phyloP scores from a whole-genome alignment of 2,888 invertebrate genomes.

The Dexiosoma caninum region DNA sequence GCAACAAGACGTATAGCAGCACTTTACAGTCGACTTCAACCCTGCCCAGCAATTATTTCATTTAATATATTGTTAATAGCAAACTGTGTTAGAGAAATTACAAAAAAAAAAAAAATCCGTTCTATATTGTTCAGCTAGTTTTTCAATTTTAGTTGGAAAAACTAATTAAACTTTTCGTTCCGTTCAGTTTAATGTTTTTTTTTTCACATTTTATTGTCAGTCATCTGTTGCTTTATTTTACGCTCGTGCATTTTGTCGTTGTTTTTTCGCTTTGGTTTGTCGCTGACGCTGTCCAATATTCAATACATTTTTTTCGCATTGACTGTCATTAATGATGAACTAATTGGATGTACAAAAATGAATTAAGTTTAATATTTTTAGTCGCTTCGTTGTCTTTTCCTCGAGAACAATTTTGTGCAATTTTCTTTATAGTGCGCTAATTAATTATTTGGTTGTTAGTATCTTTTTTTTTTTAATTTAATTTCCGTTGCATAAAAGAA shows the following conservation, averaged over 20 bases:
- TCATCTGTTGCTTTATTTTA: conserved; percentile 51
- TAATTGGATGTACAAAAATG: conserved; percentile 1
- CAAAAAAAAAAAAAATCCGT: background rate
- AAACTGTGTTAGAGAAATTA: conserved; percentile 37
- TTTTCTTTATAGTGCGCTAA: conserved; percentile 13
- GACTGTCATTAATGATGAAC: conserved; percentile 48
- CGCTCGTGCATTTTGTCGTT: conserved; percentile 14
- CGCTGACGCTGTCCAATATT: conserved; percentile 48
- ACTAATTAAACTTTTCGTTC: conserved; percentile 60
- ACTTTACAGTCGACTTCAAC: background rate
- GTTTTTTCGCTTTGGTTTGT: background rate
- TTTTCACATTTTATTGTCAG: conserved; percentile 33
- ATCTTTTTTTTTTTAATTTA: background rate
- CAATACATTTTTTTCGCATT: conserved; percentile 44
- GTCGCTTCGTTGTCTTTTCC: conserved; percentile 2
- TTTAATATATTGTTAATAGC: conserved; percentile 42
- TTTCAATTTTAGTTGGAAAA: conserved; percentile 61
- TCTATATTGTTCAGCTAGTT: conserved; percentile 50
- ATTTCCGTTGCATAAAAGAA: background rate
- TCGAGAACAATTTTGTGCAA: background rate
- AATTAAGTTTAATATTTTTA: conserved; percentile 19
- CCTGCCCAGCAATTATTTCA: background rate
- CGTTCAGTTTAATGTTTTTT: background rate
- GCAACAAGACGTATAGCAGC: background rate
- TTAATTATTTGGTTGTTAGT: conserved; percentile 19